A percentile compares a stretch with the other conserved stretches of the same genome.
Evolutionary conservation across 1,140 invertebrate species (phyloP).

Genomic region (Probaryconus sp.): DNA sequence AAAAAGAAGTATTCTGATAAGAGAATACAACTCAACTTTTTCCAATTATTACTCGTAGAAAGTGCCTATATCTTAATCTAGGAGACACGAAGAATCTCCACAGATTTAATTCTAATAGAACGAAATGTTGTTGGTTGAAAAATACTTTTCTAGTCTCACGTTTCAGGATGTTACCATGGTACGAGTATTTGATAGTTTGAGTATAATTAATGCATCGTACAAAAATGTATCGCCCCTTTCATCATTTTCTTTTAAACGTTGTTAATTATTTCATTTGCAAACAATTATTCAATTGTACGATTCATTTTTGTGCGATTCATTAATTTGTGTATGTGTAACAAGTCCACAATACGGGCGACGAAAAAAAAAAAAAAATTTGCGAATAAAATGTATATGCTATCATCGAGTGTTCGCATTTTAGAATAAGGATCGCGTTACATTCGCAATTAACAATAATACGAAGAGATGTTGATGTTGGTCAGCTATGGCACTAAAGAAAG

Average conservation of each 20-base stretch:
- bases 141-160: conserved; percentile 64
- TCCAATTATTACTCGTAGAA: conserved; percentile 72
- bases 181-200: conserved; percentile 50
- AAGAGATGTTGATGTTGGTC: conserved; percentile 45
- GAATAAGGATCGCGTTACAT: conserved; percentile 35
- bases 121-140: conserved; percentile 52
- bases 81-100: conserved; percentile 37
- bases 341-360: conserved; percentile 12
- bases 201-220: conserved; percentile 28
- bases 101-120: conserved; percentile 51
- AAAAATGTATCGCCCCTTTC: conserved; percentile 24
- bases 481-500: conserved; percentile 53
- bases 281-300: conserved; percentile 5
- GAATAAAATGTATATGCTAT: conserved; percentile 51
- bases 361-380: conserved; percentile 18
- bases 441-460: conserved; percentile 42
- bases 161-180: conserved; percentile 65
- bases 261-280: too few species aligned
- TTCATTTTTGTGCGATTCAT: conserved; percentile 27
- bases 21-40: conserved; percentile 18
- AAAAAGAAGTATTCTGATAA: conserved; percentile 13
- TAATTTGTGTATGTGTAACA: conserved; percentile 45
- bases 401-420: conserved; percentile 41
- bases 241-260: too few species aligned
- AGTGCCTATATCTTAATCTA: conserved; percentile 75